These are phyloP conservation scores for Rhea pennata DNA, from an alignment of 2,113 vertebrate genomes.

Conservation along the genomic window DNA sequence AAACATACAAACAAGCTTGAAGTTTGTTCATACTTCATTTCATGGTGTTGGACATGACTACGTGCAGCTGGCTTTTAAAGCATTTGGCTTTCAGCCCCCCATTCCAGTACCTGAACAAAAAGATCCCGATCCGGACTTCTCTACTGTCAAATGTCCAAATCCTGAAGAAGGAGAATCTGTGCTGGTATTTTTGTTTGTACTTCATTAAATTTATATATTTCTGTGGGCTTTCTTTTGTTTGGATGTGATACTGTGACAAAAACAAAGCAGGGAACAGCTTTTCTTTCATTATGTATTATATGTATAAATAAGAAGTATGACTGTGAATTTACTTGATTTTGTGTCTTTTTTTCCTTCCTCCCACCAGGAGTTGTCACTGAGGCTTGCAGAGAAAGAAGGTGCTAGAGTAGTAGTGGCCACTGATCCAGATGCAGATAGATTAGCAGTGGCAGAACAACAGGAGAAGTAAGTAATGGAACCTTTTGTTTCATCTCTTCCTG, in stretches of 20 bases:
- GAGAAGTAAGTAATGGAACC: conserved; percentile 76
- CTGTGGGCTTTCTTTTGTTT: background rate
- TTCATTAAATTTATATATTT: background rate
- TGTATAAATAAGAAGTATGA: background rate
- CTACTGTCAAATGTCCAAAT: conserved; percentile 92
- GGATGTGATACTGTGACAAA: background rate
- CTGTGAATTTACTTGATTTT: background rate
- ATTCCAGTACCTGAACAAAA: conserved; percentile 94
- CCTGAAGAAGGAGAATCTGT: conserved; percentile 95
- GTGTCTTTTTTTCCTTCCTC: background rate
- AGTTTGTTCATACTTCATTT: conserved; percentile 93
- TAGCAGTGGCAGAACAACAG: conserved; percentile 90
- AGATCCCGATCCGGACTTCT: conserved; percentile 93
- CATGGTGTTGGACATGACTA: conserved; percentile 93
- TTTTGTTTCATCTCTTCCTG: background rate
- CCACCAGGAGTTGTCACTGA: conserved; percentile 86
- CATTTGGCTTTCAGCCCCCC: conserved; percentile 88
- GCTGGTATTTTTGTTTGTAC: conserved; percentile 78
- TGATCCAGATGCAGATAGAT: conserved; percentile 93
- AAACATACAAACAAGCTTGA: conserved; percentile 81
- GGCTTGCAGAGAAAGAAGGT: conserved; percentile 86
- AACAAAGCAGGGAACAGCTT: background rate
- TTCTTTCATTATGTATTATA: background rate
- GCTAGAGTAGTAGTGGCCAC: conserved; percentile 89
- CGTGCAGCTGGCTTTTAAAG: conserved; percentile 87